Base-by-base conservation (phyloP, 2,797 vertebrate genomes). In the Pantherophis vulpinus region DNA sequence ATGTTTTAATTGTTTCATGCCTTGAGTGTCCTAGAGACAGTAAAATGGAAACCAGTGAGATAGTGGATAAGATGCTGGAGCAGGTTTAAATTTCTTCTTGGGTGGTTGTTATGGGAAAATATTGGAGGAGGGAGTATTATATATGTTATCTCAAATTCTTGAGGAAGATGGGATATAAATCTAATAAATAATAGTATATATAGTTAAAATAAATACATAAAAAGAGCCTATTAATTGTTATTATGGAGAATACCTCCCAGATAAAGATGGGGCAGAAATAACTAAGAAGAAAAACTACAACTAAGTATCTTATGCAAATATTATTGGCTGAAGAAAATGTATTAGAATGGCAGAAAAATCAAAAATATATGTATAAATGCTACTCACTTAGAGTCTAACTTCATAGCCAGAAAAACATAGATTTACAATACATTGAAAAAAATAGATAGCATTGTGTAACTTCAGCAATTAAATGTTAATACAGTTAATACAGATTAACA, bases 391-490 rank as follows among this genome's bases (percentile, higher is more conserved):
- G 47, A 86, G 20, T 59, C 2, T 29, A 86, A 9, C 25, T 91
- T 83, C 1, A 23, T 86, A 86, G 90, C 25, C 58, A 59, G 70
- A 27, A 51, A 63, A 63, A 61, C 11, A 3, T 63, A 18, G 7
- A 16, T 90, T 66, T 79, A 79, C 20, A 47, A 25, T 42, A 11
- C 12, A 20, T 93, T 29, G 91, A 29, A 59, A 93, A 79, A 90
- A 12, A n/a, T 16, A 32, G 5, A 55, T 94, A 54, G 74, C 32
- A 32, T 60, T 2, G 23, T 61, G 42, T 93, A 83, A 90, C 0
- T 16, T 92, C 92, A 93, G 93, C 89, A 95, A 86, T 74, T 55
- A 91, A 93, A 83, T 89, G 90, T 87, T 94, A 63, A 60, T 93
- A 93, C 63, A 2, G 2, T 70, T 32, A 70, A 66, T 66, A n/a